Conservation (phyloP, 1,140 invertebrate genomes). For the Patella vulgata region DNA sequence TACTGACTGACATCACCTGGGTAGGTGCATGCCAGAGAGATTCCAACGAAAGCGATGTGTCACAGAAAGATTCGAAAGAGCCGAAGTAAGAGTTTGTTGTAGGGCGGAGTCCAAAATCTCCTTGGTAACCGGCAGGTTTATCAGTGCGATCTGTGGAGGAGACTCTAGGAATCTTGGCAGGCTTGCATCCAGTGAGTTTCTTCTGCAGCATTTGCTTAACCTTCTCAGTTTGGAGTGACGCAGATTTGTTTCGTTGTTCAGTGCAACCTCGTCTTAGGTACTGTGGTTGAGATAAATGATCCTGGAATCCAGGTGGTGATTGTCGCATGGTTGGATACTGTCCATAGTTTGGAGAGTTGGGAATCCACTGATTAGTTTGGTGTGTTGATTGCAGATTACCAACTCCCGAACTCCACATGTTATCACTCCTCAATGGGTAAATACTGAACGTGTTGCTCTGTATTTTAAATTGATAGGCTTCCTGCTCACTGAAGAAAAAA, state of each 20-base stretch:
- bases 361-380: slow-evolving; percentile 17
- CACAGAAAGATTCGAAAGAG: slow-evolving; percentile 8
- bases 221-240: slow-evolving; percentile 47
- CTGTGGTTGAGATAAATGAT: slow-evolving; percentile 1
- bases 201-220: slow-evolving; percentile 52
- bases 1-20: slow-evolving; percentile 3
- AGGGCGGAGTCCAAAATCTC: slow-evolving; percentile 2
- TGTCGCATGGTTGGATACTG: slow-evolving; percentile 6
- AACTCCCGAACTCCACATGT: slow-evolving; percentile 38
- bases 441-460: slow-evolving; percentile 56
- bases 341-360: slow-evolving; percentile 30
- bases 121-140: slow-evolving; percentile 15
- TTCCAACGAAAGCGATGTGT: slow-evolving; percentile 8
- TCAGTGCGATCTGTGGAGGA: slow-evolving; percentile 28
- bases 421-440: slow-evolving; percentile 47
- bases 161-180: slow-evolving; percentile 48
- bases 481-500: slow-evolving; percentile 50
- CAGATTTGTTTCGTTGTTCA: slow-evolving; percentile 17
- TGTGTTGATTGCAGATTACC: neutral
- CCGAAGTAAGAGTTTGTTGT: slow-evolving; percentile 9
- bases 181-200: slow-evolving; percentile 55
- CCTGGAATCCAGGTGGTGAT: slow-evolving; percentile 2
- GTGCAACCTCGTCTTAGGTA: slow-evolving; percentile 13
- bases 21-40: neutral
- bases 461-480: slow-evolving; percentile 57